Base-by-base conservation (phyloP, 2,888 invertebrate species). In the Conistra vaccinii region DNA sequence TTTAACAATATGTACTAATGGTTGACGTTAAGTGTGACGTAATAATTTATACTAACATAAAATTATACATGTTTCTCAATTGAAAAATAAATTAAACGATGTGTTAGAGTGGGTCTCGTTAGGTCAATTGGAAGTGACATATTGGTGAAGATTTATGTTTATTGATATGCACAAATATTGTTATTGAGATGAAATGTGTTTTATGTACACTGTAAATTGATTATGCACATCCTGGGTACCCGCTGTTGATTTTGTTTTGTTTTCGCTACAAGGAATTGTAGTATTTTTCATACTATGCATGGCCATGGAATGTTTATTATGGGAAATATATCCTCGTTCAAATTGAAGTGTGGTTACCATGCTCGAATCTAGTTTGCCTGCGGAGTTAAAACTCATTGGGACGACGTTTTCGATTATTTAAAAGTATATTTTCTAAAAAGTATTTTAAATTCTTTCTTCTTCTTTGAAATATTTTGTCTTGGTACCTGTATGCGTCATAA, bases 1-100 rank as follows among this genome's bases (percentile, higher is more conserved):
- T 89, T 88, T 94, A 93, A 95, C 94, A 93, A 94, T 93, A 93
- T 94, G 94, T 93, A 93, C 94, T 95, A 94, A 95, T 93, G 92
- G 93, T 93, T 94, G 94, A 94, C 93, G 87, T 85, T 91, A 92
- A 92, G 87, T 87, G 80, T 86, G 77, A 85, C 79, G 71, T 81
- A 78, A 83, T 88, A 85, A 81, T 81, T 76, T 63, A 79, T 53
- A 76, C 82, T 60, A 81, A 82, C 79, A 76, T 82, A 80, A 85
- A 78, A 74, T 67, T 79, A 78, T 76, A 78, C 80, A 86, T 79
- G 76, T 83, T 86, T 85, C 82, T 82, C 75, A 73, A 84, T 80
- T 88, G 79, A 89, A 87, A 80, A 85, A 83, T 76, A 74, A 69
- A 81, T 87, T 78, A 85, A 88, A 85, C 78, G 73, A 80, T 85